These are phyloP conservation scores for Melanocharis versteri DNA, from an alignment of 2,113 vertebrate genomes.

Conservation along the genomic window DNA sequence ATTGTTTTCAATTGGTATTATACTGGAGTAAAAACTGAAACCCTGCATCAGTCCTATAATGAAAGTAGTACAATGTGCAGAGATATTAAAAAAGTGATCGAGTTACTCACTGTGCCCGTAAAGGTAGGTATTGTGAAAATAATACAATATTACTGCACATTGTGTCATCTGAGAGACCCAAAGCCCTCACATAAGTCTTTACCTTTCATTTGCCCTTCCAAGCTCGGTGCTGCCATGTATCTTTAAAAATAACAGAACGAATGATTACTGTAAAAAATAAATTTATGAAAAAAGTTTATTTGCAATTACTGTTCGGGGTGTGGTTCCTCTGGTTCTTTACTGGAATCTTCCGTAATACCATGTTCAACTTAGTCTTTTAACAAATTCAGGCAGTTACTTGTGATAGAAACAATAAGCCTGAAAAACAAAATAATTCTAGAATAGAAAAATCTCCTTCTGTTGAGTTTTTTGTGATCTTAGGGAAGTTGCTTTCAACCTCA, in stretches of 20 bases:
- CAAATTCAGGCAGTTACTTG: neutral
- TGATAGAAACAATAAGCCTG: neutral
- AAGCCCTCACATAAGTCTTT: neutral
- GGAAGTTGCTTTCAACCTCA: neutral
- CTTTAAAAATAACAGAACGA: neutral
- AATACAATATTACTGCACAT: neutral
- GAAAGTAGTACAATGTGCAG: constrained; percentile 19
- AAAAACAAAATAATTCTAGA: neutral
- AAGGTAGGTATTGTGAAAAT: constrained; percentile 7
- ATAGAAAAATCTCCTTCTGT: neutral
- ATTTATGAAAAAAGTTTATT: neutral
- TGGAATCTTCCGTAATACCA: neutral
- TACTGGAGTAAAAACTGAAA: constrained; percentile 18
- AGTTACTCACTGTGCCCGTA: constrained; percentile 25
- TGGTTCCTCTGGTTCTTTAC: neutral
- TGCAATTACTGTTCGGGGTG: neutral
- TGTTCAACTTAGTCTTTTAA: neutral
- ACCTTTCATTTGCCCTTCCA: constrained; percentile 26
- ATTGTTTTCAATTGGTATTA: constrained; percentile 51
- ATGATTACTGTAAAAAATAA: neutral
- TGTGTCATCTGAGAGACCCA: neutral
- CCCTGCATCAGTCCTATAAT: neutral
- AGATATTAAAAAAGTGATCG: constrained; percentile 9
- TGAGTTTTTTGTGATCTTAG: neutral
- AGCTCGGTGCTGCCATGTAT: neutral